phyloP scores from a whole-genome alignment of 2,797 vertebrate genomes.

The Toxotes lorentzi region DNA sequence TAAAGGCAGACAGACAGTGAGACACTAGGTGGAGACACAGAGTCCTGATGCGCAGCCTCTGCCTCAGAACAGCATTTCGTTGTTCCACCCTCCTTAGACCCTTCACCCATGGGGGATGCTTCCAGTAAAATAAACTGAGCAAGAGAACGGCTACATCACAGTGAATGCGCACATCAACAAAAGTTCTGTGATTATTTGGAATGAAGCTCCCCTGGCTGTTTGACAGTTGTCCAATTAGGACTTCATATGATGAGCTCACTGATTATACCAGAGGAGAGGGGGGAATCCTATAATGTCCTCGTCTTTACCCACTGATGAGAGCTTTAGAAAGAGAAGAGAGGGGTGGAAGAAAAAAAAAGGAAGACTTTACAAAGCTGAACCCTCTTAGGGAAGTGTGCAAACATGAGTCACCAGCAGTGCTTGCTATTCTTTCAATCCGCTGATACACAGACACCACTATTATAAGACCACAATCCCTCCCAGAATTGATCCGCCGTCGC shows the following conservation, averaged over 20 bases:
- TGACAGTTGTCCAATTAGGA: slow-evolving; percentile 72
- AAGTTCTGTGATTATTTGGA: slow-evolving; percentile 49
- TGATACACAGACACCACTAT: slow-evolving; percentile 38
- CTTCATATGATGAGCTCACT: slow-evolving; percentile 44
- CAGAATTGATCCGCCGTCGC: slow-evolving; percentile 35
- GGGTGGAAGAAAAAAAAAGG: slow-evolving; percentile 8
- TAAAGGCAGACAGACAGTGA: neutral
- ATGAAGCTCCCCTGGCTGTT: slow-evolving; percentile 46
- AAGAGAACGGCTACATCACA: slow-evolving; percentile 33
- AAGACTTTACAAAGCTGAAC: slow-evolving; percentile 43
- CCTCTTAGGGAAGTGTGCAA: slow-evolving; percentile 53
- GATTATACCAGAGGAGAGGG: slow-evolving; percentile 57
- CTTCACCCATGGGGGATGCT: slow-evolving; percentile 34
- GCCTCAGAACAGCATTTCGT: neutral
- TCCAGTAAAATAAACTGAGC: slow-evolving; percentile 45
- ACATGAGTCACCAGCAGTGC: slow-evolving; percentile 71
- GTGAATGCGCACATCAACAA: slow-evolving; percentile 53
- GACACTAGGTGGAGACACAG: slow-evolving; percentile 75
- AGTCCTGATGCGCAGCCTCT: slow-evolving; percentile 14
- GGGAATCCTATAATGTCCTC: slow-evolving; percentile 50
- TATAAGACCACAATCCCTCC: slow-evolving; percentile 36
- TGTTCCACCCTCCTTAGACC: slow-evolving; percentile 10
- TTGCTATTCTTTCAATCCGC: slow-evolving; percentile 37
- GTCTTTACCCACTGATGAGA: slow-evolving; percentile 49
- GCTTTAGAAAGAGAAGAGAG: slow-evolving; percentile 31